Evolutionary conservation across 1,140 invertebrate genomes (phyloP).

Genomic region (Eumaeus atala): DNA sequence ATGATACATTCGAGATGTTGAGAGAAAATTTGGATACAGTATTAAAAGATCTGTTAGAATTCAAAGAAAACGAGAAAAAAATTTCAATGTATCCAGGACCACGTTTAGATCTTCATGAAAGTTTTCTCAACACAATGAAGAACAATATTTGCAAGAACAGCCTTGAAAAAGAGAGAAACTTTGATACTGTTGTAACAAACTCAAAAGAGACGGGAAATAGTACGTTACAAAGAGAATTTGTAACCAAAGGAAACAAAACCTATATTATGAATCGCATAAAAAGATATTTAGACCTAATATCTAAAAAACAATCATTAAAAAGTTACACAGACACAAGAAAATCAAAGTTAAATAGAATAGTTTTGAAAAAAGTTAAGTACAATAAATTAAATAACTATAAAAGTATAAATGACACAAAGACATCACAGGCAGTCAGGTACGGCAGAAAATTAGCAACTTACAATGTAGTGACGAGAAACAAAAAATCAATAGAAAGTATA

Average conservation of each 20-base stretch:
- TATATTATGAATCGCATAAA: slow-evolving; percentile 52
- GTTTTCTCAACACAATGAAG: slow-evolving; percentile 29
- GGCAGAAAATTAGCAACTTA: slow-evolving; percentile 10
- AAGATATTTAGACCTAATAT: slow-evolving; percentile 45
- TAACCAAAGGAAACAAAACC: slow-evolving; percentile 26
- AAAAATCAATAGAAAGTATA: slow-evolving; percentile 22
- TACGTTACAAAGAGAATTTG: slow-evolving; percentile 21
- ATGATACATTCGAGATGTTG: slow-evolving; percentile 88
- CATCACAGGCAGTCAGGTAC: neutral
- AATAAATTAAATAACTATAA: neutral
- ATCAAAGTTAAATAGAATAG: neutral
- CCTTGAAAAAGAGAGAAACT: slow-evolving; percentile 1
- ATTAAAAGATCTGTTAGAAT: slow-evolving; percentile 80
- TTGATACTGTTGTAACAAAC: slow-evolving; percentile 25
- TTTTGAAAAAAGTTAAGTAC: neutral
- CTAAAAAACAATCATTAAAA: slow-evolving; percentile 30
- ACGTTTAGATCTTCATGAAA: slow-evolving; percentile 44
- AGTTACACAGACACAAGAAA: neutral
- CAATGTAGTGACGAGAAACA: slow-evolving; percentile 27
- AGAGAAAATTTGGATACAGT: slow-evolving; percentile 83
- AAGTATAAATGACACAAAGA: slow-evolving; percentile 2
- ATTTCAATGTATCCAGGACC: slow-evolving; percentile 47
- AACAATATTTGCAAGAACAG: slow-evolving; percentile 14
- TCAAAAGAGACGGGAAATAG: slow-evolving; percentile 30
- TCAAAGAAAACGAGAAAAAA: slow-evolving; percentile 39